Evolutionary conservation across 2,113 vertebrate genomes (phyloP), one percentile per base, ranked within the genome.

Genomic region (Apistogramma diplotaenia): DNA sequence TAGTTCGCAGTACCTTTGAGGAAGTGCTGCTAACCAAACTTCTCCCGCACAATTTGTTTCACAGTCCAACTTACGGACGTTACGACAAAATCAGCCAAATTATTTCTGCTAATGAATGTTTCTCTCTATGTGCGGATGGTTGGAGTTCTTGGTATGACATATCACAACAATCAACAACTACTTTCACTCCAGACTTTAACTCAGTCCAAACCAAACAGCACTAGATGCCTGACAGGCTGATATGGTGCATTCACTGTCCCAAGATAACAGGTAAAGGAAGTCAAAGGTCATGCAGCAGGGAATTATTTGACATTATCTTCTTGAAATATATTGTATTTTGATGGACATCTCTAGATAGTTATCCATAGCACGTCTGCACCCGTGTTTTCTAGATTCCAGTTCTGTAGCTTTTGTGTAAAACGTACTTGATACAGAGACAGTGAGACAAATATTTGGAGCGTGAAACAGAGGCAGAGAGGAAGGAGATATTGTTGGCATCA

Each of bases 1-100:
- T 61, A 70, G 25, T 59, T 83, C 15, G 58, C 46, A 51, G 75
- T 75, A 76, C 78, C 76, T 88, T 78, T 60, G 60, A 79, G 82
- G 86, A 79, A 80, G 62, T 25, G 59, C 72, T 77, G 21, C n/a
- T 76, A 67, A 56, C 35, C 35, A 75, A 71, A 33, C 54, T 1
- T 23, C 57, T 74, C 54, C 33, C 75, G 23, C 15, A 67, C 59
- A 56, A 60, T 37, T 65, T 57, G 76, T 77, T 77, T 84, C 23
- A 43, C 25, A 56, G 43, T 23, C n/a, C n/a, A n/a, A n/a, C n/a
- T n/a, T n/a, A 29, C 3, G 62, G 57, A 85, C 81, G 61, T 59
- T 21, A 29, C 31, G 16, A 75, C 60, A 65, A 82, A 79, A 62
- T 56, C 12, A 3, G 27, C 27, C 8, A 60, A 72, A 74, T 61